A percentile compares a stretch with the other conserved stretches of the same genome.
Conservation (phyloP, 2,888 invertebrate species). For the Belgica antarctica region DNA sequence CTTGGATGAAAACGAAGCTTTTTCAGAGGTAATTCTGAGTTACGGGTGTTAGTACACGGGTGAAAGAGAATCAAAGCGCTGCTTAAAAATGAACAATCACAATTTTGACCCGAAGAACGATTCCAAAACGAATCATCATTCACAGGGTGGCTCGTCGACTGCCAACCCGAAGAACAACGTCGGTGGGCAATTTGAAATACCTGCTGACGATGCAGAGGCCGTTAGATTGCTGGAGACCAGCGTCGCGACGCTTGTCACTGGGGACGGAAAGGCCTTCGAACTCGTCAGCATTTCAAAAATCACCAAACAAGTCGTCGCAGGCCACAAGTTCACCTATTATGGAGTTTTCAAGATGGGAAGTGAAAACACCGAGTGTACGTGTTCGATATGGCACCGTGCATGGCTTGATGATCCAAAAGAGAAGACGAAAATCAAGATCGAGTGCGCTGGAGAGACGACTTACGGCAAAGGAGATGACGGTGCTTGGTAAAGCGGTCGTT, state of each 20-base stretch:
- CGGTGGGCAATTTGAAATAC: neutral
- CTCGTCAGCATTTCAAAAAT: neutral
- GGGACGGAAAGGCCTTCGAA: neutral
- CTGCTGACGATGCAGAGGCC: neutral
- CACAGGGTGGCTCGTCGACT: too few species aligned
- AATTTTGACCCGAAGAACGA: too few species aligned
- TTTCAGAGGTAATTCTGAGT: too few species aligned
- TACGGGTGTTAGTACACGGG: too few species aligned
- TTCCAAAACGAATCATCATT: too few species aligned
- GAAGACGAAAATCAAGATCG: neutral
- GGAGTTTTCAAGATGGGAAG: conserved; percentile 3
- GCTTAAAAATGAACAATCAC: too few species aligned
- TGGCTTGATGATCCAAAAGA: neutral
- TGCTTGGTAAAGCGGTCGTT: neutral
- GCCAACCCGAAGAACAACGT: too few species aligned
- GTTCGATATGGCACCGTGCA: neutral
- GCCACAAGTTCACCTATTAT: neutral
- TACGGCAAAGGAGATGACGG: neutral
- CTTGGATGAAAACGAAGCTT: too few species aligned
- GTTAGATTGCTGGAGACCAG: neutral
- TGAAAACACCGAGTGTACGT: neutral
- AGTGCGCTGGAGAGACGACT: neutral
- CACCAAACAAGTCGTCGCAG: conserved; percentile 27
- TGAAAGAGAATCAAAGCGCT: too few species aligned
- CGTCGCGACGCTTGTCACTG: neutral